phyloP scores from a whole-genome alignment of 2,888 invertebrate species.

The Drosophila fulvimacula region DNA sequence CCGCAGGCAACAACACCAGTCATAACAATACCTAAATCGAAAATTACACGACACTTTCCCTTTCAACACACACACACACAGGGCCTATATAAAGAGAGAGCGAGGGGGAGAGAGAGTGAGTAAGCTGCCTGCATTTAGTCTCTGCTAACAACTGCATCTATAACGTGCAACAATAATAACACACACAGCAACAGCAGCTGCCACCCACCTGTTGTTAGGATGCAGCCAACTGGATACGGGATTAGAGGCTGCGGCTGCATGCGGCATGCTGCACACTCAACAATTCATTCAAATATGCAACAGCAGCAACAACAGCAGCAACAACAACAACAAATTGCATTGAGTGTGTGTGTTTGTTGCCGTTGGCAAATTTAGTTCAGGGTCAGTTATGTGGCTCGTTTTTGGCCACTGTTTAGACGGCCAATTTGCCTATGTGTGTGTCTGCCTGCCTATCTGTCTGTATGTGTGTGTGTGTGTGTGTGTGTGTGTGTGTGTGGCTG shows the following conservation, averaged over 20 bases:
- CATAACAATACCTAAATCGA: constrained; percentile 67
- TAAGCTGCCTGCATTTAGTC: constrained; percentile 19
- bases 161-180: constrained; percentile 25
- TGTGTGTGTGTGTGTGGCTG: neutral
- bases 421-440: constrained; percentile 45
- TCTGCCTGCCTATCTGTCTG: neutral
- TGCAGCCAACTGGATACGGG: constrained; percentile 69
- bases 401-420: constrained; percentile 64
- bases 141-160: constrained; percentile 40
- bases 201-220: constrained; percentile 74
- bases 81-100: neutral
- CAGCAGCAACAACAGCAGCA: constrained; percentile 59
- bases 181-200: constrained; percentile 18
- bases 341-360: constrained; percentile 26
- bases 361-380: constrained; percentile 73
- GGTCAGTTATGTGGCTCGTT: constrained; percentile 67
- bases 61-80: constrained; percentile 46
- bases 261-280: constrained; percentile 35
- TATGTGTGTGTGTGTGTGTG: neutral
- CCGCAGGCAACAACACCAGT: constrained; percentile 55
- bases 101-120: neutral
- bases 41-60: constrained; percentile 73
- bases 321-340: constrained; percentile 49
- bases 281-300: constrained; percentile 61
- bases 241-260: constrained; percentile 60